Evolutionary conservation across 2,113 vertebrate species (phyloP).

Genomic region (Hippoglossus stenolepis): DNA sequence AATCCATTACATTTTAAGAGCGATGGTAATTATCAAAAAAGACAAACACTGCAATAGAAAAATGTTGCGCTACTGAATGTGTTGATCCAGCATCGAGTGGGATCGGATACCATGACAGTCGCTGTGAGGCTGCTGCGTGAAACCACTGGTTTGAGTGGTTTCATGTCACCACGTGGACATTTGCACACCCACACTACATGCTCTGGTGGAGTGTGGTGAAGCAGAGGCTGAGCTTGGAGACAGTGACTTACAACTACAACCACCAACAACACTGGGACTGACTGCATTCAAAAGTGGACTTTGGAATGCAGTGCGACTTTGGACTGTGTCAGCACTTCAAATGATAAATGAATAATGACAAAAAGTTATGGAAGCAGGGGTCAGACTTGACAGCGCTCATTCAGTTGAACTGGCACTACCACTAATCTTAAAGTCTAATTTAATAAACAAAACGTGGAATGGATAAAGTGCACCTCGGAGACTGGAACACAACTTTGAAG

Average conservation of each 20-base stretch:
- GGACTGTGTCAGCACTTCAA: not conserved
- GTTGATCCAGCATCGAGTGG: not conserved
- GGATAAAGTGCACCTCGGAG: slow-evolving; percentile 54
- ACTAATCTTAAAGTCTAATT: slow-evolving; percentile 18
- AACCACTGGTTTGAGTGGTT: slow-evolving; percentile 7
- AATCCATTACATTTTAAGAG: slow-evolving; percentile 13
- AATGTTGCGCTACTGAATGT: not conserved
- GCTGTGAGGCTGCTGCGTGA: not conserved
- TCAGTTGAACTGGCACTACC: slow-evolving; percentile 34
- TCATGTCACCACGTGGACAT: not conserved
- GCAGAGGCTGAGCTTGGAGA: slow-evolving; percentile 6
- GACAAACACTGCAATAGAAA: slow-evolving; percentile 19
- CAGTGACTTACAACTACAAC: not conserved
- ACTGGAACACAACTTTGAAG: slow-evolving; percentile 29
- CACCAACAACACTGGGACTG: slow-evolving; percentile 2
- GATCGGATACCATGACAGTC: not conserved
- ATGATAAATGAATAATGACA: not conserved
- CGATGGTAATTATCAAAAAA: slow-evolving; percentile 16
- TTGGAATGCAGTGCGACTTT: slow-evolving; percentile 24
- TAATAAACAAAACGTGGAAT: slow-evolving; percentile 13
- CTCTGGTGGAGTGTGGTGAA: not conserved
- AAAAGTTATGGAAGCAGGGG: not conserved
- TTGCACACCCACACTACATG: not conserved
- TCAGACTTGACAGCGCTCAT: slow-evolving; percentile 9
- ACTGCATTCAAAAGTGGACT: slow-evolving; percentile 18